Percentiles rank a stretch among this genome's conserved stretches.
Evolutionary conservation across 2,797 vertebrate genomes (phyloP).

Genomic region (Aselliscus stoliczkanus): DNA sequence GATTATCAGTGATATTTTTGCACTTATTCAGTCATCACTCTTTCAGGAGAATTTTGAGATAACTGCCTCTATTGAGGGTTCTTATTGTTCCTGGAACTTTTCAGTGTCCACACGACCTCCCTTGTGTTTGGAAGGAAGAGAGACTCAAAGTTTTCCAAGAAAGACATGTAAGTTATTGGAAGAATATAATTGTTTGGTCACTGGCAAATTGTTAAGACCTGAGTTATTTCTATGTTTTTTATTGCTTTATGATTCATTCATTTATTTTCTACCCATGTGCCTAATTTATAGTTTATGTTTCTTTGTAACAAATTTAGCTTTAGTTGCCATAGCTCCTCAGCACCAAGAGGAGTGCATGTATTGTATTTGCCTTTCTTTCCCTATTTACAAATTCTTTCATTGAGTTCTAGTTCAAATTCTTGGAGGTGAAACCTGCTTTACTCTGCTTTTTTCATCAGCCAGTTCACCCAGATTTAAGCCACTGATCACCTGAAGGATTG

Average conservation of each 20-base stretch:
- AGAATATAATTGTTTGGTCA: neutral
- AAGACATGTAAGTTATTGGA: neutral
- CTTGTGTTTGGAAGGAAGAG: neutral
- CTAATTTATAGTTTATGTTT: neutral
- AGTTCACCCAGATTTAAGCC: neutral
- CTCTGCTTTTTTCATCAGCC: neutral
- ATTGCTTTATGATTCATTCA: neutral
- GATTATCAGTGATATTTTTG: neutral
- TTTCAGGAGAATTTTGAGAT: neutral
- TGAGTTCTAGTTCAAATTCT: neutral
- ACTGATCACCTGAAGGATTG: neutral
- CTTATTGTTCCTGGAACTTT: neutral
- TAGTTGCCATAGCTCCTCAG: neutral
- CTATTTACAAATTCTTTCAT: neutral
- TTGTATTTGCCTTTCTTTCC: neutral
- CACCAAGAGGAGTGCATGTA: neutral
- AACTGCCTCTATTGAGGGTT: neutral
- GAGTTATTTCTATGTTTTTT: neutral
- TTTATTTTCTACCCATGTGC: neutral
- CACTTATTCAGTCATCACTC: neutral
- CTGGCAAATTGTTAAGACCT: neutral
- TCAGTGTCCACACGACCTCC: neutral
- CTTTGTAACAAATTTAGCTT: neutral
- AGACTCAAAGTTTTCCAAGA: neutral
- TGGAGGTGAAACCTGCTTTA: neutral